phyloP scores from a whole-genome alignment of 92 coral and sea anemone genomes.

The Epizoanthus illoricatus region DNA sequence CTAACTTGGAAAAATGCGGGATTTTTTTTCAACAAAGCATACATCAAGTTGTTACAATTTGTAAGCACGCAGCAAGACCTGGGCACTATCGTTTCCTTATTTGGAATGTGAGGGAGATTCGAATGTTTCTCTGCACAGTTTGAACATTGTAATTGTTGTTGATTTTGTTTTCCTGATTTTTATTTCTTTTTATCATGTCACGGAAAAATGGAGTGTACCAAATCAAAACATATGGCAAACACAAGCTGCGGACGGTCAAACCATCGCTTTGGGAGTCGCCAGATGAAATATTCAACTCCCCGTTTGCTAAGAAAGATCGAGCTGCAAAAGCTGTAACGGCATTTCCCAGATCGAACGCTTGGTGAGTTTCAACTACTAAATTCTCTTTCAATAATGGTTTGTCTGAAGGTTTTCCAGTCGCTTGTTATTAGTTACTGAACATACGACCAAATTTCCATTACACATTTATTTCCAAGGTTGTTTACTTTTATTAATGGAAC shows the following conservation, averaged over 20 bases:
- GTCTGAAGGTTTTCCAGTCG: too few species aligned
- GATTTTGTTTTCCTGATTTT: background rate
- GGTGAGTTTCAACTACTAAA: conserved; percentile 7
- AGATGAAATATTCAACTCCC: conserved; percentile 42
- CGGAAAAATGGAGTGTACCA: conserved; percentile 47
- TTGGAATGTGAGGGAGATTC: conserved; percentile 21
- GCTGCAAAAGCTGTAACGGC: conserved; percentile 27
- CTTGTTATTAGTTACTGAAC: too few species aligned
- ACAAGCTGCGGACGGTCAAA: conserved; percentile 72
- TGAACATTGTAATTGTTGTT: conserved; percentile 10
- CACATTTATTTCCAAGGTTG: too few species aligned
- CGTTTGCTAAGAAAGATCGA: conserved; percentile 29
- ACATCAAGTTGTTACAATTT: too few species aligned
- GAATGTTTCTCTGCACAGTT: conserved; percentile 16
- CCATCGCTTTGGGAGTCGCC: conserved; percentile 76
- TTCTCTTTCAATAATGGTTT: too few species aligned
- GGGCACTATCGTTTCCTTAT: conserved; percentile 19
- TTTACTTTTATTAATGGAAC: too few species aligned
- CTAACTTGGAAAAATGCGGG: too few species aligned
- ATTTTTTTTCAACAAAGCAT: too few species aligned
- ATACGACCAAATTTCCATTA: too few species aligned
- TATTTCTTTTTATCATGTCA: conserved; percentile 51
- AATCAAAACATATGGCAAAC: conserved; percentile 87
- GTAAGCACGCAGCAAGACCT: background rate
- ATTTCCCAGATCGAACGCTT: conserved; percentile 46